Evolutionary conservation across 1,140 invertebrate species (phyloP).

Genomic region (Zaprionus ornatus): DNA sequence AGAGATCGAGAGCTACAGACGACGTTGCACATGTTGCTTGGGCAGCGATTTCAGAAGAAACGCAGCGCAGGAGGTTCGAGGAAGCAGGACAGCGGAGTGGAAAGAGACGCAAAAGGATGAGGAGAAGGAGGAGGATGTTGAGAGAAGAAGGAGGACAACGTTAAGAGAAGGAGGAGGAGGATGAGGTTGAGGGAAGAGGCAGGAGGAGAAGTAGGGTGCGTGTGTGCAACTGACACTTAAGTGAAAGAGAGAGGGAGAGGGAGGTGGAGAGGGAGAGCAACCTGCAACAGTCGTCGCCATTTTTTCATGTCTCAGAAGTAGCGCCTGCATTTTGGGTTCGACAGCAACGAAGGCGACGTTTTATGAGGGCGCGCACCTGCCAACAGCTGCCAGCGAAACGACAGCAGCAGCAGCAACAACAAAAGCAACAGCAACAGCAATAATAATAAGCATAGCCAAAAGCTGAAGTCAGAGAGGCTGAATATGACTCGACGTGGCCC

Average conservation of each 20-base stretch:
- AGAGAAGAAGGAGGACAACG: neutral
- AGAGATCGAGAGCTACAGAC: slow-evolving; percentile 34
- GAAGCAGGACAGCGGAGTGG: slow-evolving; percentile 4
- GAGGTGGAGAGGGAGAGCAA: slow-evolving; percentile 21
- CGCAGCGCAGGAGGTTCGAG: slow-evolving; percentile 3
- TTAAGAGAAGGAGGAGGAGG: neutral
- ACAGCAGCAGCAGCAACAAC: slow-evolving; percentile 1
- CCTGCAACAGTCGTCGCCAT: slow-evolving; percentile 57
- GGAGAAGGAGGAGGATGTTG: neutral
- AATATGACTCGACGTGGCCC: slow-evolving; percentile 37
- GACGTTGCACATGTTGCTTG: slow-evolving; percentile 71
- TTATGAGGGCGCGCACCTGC: slow-evolving; percentile 80
- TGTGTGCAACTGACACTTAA: slow-evolving; percentile 68
- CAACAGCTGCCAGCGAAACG: slow-evolving; percentile 65
- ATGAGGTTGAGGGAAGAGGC: neutral
- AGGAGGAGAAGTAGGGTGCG: slow-evolving; percentile 44
- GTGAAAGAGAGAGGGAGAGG: slow-evolving; percentile 18
- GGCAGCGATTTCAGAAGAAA: slow-evolving; percentile 68
- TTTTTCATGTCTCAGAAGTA: slow-evolving; percentile 39
- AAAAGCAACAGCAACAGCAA: slow-evolving; percentile 41
- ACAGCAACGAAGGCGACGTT: slow-evolving; percentile 29
- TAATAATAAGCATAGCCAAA: slow-evolving; percentile 71
- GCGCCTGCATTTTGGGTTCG: slow-evolving; percentile 44
- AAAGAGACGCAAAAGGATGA: neutral
- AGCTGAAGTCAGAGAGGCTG: slow-evolving; percentile 57